Percentiles rank a stretch among this genome's conserved stretches.
Conservation (phyloP, 2,797 vertebrate species). For the Selene dorsalis region DNA sequence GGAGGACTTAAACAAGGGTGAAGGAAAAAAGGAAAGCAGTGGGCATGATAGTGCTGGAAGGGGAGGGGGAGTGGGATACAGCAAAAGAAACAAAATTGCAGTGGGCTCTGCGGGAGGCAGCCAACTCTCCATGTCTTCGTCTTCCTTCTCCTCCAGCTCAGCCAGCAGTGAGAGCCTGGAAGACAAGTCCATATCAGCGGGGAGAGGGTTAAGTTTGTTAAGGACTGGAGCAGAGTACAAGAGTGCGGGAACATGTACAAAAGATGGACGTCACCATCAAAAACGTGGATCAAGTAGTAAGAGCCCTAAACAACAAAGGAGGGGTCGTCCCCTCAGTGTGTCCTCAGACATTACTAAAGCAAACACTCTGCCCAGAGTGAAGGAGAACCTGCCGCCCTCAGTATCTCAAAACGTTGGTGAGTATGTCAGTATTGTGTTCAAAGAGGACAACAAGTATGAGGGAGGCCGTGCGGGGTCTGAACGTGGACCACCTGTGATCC, state of each 20-base stretch:
- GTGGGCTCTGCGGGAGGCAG: slow-evolving; percentile 78
- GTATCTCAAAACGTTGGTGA: slow-evolving; percentile 83
- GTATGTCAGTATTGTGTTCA: slow-evolving; percentile 85
- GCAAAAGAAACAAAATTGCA: slow-evolving; percentile 79
- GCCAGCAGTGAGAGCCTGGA: slow-evolving; percentile 90
- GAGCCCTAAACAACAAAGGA: slow-evolving; percentile 82
- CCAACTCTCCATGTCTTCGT: slow-evolving; percentile 86
- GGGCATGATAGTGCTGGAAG: slow-evolving; percentile 61
- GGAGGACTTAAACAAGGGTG: slow-evolving; percentile 82
- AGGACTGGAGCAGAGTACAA: slow-evolving; percentile 74
- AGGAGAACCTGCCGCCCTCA: slow-evolving; percentile 80
- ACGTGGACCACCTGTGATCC: slow-evolving; percentile 71
- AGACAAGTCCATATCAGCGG: slow-evolving; percentile 81
- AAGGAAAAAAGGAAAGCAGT: slow-evolving; percentile 73
- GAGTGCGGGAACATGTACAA: slow-evolving; percentile 71
- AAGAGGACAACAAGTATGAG: slow-evolving; percentile 69
- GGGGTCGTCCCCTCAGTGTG: slow-evolving; percentile 76
- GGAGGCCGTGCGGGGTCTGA: slow-evolving; percentile 54
- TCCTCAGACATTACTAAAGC: slow-evolving; percentile 85
- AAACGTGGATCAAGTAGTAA: slow-evolving; percentile 78
- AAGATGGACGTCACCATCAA: slow-evolving; percentile 80
- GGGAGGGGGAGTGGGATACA: slow-evolving; percentile 75
- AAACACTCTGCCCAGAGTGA: slow-evolving; percentile 85
- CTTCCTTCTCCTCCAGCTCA: slow-evolving; percentile 88
- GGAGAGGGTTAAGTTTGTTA: slow-evolving; percentile 75